Evolutionary conservation across 2,797 vertebrate species (phyloP).

Genomic region (Spinus pinus): DNA sequence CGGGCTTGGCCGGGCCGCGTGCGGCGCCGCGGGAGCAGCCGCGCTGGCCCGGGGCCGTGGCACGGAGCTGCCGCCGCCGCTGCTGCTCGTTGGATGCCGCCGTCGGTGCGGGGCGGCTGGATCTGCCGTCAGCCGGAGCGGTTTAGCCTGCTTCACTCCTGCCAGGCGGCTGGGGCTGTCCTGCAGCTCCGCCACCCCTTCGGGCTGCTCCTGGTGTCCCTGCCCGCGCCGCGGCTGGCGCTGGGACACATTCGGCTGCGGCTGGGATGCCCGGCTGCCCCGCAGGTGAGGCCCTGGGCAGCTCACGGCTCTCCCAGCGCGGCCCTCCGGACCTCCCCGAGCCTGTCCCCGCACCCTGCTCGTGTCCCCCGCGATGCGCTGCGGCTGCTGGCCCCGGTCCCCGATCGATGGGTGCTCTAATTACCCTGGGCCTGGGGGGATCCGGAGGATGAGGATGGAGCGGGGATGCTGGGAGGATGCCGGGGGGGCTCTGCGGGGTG

Average conservation of each 20-base stretch:
- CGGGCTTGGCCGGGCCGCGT: background rate
- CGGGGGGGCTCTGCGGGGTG: too few species aligned
- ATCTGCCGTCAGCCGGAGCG: slow-evolving; percentile 14
- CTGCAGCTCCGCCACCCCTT: slow-evolving; percentile 7
- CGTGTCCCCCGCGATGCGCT: background rate
- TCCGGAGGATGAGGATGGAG: background rate
- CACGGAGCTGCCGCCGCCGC: background rate
- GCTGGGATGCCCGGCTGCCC: background rate
- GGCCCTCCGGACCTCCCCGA: background rate
- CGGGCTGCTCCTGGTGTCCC: slow-evolving; percentile 19
- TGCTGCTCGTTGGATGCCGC: background rate
- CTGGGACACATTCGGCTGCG: background rate
- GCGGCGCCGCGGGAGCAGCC: background rate
- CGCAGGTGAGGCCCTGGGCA: slow-evolving; percentile 14
- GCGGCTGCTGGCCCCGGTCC: background rate
- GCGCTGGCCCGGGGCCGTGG: background rate
- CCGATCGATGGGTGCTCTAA: background rate
- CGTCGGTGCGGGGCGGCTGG: background rate
- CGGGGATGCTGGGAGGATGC: background rate
- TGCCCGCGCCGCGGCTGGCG: background rate
- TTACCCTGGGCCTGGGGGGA: background rate
- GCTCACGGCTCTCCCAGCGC: background rate
- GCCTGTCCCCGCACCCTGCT: background rate
- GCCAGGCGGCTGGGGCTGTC: background rate
- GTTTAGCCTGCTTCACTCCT: slow-evolving; percentile 24